These are phyloP conservation scores for Palythoa grandiflora DNA, from an alignment of 92 coral and sea anemone species.

Conservation along the genomic window DNA sequence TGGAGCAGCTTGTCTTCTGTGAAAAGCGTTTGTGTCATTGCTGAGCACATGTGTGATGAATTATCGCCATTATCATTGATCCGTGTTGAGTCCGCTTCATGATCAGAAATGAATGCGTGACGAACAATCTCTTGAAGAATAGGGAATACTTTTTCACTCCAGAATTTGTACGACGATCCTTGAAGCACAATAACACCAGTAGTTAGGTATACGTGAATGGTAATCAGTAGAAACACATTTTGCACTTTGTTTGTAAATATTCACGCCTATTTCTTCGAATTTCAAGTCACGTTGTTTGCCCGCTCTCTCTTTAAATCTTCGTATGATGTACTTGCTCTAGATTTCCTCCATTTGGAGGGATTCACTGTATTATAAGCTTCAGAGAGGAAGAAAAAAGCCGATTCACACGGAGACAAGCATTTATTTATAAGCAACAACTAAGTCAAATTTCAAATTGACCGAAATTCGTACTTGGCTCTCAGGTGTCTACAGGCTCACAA, in stretches of 20 bases:
- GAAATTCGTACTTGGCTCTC: too few relatives aligned
- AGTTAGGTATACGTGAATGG: constrained; percentile 11
- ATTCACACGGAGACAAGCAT: constrained; percentile 6
- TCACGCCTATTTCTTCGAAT: constrained; percentile 1
- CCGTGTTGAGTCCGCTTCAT: neutral
- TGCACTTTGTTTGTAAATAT: neutral
- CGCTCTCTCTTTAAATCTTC: neutral
- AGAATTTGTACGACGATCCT: constrained; percentile 16
- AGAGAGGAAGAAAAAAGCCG: neutral
- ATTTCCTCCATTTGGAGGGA: constrained; percentile 21
- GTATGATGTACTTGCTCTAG: constrained; percentile 2
- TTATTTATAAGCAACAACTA: too few relatives aligned
- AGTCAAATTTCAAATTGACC: neutral
- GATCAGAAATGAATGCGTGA: neutral
- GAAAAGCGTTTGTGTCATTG: too few relatives aligned
- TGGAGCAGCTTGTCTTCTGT: too few relatives aligned
- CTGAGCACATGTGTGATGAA: too few relatives aligned
- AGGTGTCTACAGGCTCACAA: too few relatives aligned
- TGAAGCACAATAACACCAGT: constrained; percentile 24
- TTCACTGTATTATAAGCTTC: constrained; percentile 5
- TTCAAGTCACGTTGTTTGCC: constrained; percentile 5
- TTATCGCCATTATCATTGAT: too few relatives aligned
- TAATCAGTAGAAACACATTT: neutral
- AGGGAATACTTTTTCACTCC: constrained; percentile 26
- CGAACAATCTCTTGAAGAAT: neutral